Conservation (phyloP, 2,797 vertebrate species). For the Hephaestus fuliginosus region DNA sequence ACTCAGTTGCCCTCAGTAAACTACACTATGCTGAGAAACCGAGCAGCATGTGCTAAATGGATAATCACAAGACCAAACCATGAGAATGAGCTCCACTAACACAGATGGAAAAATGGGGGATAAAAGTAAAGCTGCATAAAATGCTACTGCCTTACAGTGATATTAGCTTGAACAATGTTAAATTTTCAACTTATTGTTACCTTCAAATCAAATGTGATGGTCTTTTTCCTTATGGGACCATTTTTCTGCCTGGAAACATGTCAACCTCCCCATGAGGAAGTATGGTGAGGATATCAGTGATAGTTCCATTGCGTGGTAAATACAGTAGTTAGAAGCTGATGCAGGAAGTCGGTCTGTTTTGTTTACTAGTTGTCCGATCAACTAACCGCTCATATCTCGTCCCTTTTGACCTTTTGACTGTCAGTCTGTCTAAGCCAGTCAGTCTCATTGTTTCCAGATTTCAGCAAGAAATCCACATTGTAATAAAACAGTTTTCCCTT, state of each 20-base stretch:
- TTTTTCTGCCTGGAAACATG: neutral
- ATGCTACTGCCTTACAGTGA: too few relatives aligned
- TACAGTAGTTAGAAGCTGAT: too few relatives aligned
- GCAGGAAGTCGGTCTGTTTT: neutral
- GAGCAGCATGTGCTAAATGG: neutral
- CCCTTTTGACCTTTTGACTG: neutral
- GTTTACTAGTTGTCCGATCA: neutral
- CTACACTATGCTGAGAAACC: neutral
- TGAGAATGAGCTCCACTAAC: neutral
- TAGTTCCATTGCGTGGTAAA: neutral
- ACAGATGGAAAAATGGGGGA: neutral
- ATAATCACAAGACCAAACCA: neutral
- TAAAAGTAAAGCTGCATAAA: too few relatives aligned
- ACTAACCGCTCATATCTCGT: neutral
- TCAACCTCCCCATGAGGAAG: too few relatives aligned
- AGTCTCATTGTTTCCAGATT: neutral
- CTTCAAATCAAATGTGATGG: too few relatives aligned
- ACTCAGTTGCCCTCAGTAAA: neutral
- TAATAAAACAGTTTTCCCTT: neutral
- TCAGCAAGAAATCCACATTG: neutral
- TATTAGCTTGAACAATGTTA: too few relatives aligned
- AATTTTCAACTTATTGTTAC: neutral
- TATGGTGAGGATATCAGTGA: too few relatives aligned
- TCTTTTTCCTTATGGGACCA: neutral
- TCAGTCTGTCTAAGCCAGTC: too few relatives aligned